A percentile compares a stretch with the other conserved stretches of the same genome.
Evolutionary conservation across 2,797 vertebrate genomes (phyloP).

Genomic region (Ctenosaura bakeri): DNA sequence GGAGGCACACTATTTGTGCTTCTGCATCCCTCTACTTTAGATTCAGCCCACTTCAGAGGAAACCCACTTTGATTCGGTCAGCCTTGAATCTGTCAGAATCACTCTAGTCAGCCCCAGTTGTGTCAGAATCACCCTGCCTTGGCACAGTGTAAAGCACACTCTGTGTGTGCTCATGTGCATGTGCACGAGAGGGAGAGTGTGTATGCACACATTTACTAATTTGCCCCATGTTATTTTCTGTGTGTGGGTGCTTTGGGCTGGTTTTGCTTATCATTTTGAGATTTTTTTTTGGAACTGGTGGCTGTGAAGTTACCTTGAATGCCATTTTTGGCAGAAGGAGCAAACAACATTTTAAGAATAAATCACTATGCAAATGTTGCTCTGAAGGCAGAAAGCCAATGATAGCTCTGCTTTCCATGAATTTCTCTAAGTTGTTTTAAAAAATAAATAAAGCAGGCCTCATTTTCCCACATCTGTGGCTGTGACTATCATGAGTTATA

Average conservation of each 20-base stretch:
- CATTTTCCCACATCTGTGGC: neutral
- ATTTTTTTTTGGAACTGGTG: neutral
- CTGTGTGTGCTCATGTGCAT: no score
- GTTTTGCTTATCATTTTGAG: neutral
- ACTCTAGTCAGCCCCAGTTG: neutral
- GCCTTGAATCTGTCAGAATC: neutral
- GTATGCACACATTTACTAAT: no score
- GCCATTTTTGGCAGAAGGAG: neutral
- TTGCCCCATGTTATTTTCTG: neutral
- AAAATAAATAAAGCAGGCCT: no score
- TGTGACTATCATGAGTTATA: neutral
- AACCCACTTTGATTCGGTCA: neutral
- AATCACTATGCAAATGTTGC: neutral
- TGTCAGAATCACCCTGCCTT: neutral
- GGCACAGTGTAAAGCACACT: no score
- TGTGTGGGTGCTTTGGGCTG: neutral
- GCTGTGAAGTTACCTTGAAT: neutral
- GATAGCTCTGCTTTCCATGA: no score
- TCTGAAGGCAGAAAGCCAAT: neutral
- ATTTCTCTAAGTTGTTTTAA: neutral
- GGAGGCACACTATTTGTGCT: neutral
- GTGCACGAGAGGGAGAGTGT: no score
- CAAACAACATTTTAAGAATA: neutral
- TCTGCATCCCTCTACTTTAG: neutral
- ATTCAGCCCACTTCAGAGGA: neutral